Conservation (phyloP, 1,140 invertebrate species). For the Leptopilina boulardi region DNA sequence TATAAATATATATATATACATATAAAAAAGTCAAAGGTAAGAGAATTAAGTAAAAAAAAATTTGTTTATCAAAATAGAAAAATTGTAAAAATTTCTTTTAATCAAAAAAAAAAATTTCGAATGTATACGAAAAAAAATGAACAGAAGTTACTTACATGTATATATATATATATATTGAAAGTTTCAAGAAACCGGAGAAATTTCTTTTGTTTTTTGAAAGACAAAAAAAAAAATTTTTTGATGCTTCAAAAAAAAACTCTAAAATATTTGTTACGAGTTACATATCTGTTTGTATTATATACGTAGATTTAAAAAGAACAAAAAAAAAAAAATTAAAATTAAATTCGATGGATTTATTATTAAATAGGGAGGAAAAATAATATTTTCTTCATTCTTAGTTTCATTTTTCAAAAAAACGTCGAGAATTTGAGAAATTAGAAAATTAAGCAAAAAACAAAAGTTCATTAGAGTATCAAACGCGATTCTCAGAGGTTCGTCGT, state of each 20-base stretch:
- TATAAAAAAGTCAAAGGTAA: too few relatives aligned
- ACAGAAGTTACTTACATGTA: neutral
- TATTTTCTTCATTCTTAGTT: neutral
- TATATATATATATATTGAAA: too few relatives aligned
- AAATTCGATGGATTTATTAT: neutral
- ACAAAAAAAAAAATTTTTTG: neutral
- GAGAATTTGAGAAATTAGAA: neutral
- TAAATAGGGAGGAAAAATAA: neutral
- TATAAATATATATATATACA: slow-evolving; percentile 14
- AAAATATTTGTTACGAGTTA: slow-evolving; percentile 9
- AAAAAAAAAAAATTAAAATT: neutral
- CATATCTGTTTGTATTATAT: slow-evolving; percentile 8
- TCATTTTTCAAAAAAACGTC: neutral
- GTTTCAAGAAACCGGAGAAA: too few relatives aligned
- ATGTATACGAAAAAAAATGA: neutral
- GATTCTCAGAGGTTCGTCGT: slow-evolving; percentile 22
- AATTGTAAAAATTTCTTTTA: too few relatives aligned
- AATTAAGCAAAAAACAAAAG: neutral
- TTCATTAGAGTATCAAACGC: slow-evolving; percentile 1
- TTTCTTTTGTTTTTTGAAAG: too few relatives aligned
- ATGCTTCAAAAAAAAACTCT: neutral
- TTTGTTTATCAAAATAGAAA: too few relatives aligned
- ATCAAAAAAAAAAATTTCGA: too few relatives aligned
- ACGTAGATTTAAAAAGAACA: neutral
- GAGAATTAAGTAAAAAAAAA: too few relatives aligned